Evolutionary conservation across 2,888 invertebrate species (phyloP).

Genomic region (Cetonia aurata): DNA sequence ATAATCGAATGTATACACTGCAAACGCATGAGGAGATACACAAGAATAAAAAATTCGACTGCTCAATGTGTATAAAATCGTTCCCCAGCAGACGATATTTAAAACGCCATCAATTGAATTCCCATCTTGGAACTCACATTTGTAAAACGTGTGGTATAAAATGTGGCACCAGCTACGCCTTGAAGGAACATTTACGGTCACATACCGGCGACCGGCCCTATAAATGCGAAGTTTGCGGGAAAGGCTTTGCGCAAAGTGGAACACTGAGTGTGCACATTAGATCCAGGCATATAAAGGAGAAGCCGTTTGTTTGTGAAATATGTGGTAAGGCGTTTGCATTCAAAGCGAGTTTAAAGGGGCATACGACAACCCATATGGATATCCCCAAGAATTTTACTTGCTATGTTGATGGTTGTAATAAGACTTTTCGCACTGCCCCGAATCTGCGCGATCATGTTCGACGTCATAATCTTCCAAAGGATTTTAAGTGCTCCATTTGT

Average conservation of each 20-base stretch:
- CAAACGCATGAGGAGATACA: background rate
- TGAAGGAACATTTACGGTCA: too few relatives aligned
- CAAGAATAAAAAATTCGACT: background rate
- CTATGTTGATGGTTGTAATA: too few relatives aligned
- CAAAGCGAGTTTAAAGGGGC: too few relatives aligned
- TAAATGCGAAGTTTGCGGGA: conserved; percentile 24
- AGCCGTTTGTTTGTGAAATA: conserved; percentile 29
- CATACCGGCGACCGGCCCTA: conserved; percentile 14
- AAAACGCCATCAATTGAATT: background rate
- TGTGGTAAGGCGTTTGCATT: conserved; percentile 43
- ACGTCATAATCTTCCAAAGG: too few relatives aligned
- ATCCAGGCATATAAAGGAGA: conserved; percentile 13
- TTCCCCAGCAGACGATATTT: background rate
- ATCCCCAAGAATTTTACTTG: too few relatives aligned
- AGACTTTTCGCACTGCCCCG: too few relatives aligned
- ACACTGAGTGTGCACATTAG: conserved; percentile 16
- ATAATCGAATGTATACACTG: background rate
- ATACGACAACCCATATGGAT: too few relatives aligned
- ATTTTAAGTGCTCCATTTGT: too few relatives aligned
- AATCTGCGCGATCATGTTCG: too few relatives aligned
- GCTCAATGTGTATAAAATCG: background rate
- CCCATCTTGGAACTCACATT: background rate
- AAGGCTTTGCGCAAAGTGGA: background rate
- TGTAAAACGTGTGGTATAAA: too few relatives aligned
- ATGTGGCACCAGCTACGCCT: too few relatives aligned